Percentiles rank a stretch among this genome's conserved stretches.
phyloP scores from a whole-genome alignment of 2,888 invertebrate genomes.

The Metopia argyrocephala region DNA sequence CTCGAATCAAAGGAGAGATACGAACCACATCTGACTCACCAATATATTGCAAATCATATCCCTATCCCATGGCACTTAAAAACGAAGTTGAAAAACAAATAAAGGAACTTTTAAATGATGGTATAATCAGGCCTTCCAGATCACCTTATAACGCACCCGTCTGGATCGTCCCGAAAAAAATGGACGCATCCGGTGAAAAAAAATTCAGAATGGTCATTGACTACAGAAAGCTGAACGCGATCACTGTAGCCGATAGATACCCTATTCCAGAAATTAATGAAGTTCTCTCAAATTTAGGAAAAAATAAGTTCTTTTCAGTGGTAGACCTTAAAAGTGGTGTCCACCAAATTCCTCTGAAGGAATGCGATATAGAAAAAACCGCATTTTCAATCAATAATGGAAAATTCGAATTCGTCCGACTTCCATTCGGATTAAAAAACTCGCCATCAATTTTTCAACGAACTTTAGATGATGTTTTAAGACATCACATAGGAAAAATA shows the following conservation, averaged over 20 bases:
- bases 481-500: slow-evolving; percentile 25
- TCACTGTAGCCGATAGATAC: slow-evolving; percentile 14
- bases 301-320: slow-evolving; percentile 18
- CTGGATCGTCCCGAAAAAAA: slow-evolving; percentile 31
- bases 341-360: slow-evolving; percentile 28
- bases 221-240: slow-evolving; percentile 25
- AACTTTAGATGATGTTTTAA: slow-evolving; percentile 30
- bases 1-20: slow-evolving; percentile 14
- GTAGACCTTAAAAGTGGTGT: slow-evolving; percentile 31
- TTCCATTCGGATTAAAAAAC: slow-evolving; percentile 39
- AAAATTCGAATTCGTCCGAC: slow-evolving; percentile 35
- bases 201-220: slow-evolving; percentile 45
- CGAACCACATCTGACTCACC: background rate
- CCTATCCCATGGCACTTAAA: slow-evolving; percentile 18
- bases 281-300: slow-evolving; percentile 33
- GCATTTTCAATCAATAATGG: slow-evolving; percentile 44
- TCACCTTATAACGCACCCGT: slow-evolving; percentile 14
- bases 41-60: slow-evolving; percentile 15
- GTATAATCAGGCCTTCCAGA: slow-evolving; percentile 20
- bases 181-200: slow-evolving; percentile 14
- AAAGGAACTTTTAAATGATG: slow-evolving; percentile 11
- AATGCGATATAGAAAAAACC: slow-evolving; percentile 31
- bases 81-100: slow-evolving; percentile 23
- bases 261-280: slow-evolving; percentile 30
- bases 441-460: slow-evolving; percentile 42